phyloP scores from a whole-genome alignment of 2,888 invertebrate genomes.

The Gibbula magus region DNA sequence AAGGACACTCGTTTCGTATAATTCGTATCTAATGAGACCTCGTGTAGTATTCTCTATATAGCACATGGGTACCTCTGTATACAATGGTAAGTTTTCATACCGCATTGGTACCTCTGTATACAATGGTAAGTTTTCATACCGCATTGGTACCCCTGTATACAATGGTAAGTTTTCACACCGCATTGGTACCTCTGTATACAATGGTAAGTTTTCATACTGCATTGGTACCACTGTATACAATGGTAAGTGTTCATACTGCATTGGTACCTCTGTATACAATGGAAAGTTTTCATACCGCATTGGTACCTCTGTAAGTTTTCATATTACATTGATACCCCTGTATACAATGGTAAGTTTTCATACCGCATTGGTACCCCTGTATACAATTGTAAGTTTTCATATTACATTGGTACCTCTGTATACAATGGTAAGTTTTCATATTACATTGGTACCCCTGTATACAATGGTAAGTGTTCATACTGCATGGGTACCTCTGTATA shows the following conservation, averaged over 20 bases:
- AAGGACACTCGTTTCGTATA: too few species aligned
- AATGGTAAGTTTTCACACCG: background rate
- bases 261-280: constrained; percentile 97
- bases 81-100: constrained; percentile 81
- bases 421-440: background rate
- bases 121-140: constrained; percentile 80
- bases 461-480: too few species aligned
- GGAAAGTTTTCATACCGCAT: constrained; percentile 76
- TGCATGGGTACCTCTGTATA: background rate
- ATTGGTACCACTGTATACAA: background rate
- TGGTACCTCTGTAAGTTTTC: too few species aligned
- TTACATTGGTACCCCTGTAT: too few species aligned
- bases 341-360: constrained; percentile 78
- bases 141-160: constrained; percentile 20
- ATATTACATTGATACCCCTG: too few species aligned
- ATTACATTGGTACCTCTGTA: constrained; percentile 20
- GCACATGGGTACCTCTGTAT: constrained; percentile 23
- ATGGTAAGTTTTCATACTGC: constrained; percentile 79
- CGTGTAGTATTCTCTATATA: too few species aligned
- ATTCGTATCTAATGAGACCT: too few species aligned
- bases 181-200: constrained; percentile 95
- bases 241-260: constrained; percentile 46
- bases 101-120: constrained; percentile 96
- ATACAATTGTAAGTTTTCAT: constrained; percentile 83
- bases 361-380: constrained; percentile 95